Evolutionary conservation across 2,113 vertebrate species (phyloP).

Genomic region (Pionites leucogaster): DNA sequence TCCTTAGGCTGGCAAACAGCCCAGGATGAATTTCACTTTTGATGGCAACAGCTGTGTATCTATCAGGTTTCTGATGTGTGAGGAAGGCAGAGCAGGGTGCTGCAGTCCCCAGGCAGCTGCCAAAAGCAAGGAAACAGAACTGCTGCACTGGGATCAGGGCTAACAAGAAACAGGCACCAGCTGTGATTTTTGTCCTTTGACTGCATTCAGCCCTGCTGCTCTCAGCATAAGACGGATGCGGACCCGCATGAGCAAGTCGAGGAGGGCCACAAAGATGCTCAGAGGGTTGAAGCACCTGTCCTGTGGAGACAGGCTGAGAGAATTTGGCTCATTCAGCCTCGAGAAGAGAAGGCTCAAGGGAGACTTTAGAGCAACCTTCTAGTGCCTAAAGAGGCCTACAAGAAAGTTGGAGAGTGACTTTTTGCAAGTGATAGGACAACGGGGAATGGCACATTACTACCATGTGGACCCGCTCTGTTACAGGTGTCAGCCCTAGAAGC

Average conservation of each 20-base stretch:
- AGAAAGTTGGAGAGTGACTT: not conserved
- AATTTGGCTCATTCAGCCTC: not conserved
- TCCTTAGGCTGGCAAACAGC: not conserved
- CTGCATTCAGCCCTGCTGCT: not conserved
- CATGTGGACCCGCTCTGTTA: not conserved
- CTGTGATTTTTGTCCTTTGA: not conserved
- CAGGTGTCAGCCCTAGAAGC: not conserved
- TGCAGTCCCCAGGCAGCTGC: not conserved
- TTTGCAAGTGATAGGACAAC: not conserved
- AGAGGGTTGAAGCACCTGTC: not conserved
- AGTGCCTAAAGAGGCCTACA: not conserved
- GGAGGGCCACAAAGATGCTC: not conserved
- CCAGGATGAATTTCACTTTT: constrained; percentile 10
- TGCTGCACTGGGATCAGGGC: not conserved
- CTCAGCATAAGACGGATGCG: not conserved
- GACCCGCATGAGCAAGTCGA: not conserved
- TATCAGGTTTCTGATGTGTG: not conserved
- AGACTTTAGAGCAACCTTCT: not conserved
- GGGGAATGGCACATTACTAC: not conserved
- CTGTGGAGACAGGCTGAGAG: not conserved
- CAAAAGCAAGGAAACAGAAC: fast-evolving
- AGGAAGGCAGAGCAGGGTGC: not conserved
- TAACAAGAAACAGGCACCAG: not conserved
- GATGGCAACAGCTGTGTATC: constrained; percentile 24
- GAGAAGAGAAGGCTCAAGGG: not conserved